These are phyloP conservation scores for human DNA, from an alignment of 2,113 vertebrate genomes.

Conservation along the genomic window GRCh38 chr2:239482501-239483000, in stretches of 20 bases:
- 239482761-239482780: neutral
- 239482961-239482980: neutral
- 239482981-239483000: neutral
- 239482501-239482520: neutral
- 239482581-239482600: neutral
- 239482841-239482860: neutral
- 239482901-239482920: neutral
- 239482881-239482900: neutral
- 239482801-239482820: neutral
- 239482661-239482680: accelerated
- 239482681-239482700: too few relatives aligned
- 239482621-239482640: neutral
- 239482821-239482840: neutral
- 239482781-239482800: neutral
- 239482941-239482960: neutral
- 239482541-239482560: neutral
- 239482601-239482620: neutral
- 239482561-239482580: accelerated
- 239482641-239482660: neutral
- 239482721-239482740: neutral
- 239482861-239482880: neutral
- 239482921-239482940: neutral
- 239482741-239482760: neutral
- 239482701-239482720: accelerated
- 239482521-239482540: neutral